Evolutionary conservation across 2,888 invertebrate genomes (phyloP), one percentile per base, ranked within the genome.

Genomic region (Drosophila ezoana): DNA sequence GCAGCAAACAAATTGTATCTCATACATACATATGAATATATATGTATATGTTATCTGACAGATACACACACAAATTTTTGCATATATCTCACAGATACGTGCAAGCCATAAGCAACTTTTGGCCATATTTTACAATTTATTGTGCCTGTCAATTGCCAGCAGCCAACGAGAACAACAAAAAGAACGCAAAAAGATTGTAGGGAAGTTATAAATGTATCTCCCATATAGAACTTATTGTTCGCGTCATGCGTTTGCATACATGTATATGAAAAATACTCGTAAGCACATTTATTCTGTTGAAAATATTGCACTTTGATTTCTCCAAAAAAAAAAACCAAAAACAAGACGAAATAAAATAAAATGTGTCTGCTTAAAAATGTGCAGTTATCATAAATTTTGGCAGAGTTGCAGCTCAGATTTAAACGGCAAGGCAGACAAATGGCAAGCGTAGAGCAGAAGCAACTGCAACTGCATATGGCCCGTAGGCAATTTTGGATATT

Each of bases 101-200:
- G 71, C 68, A 20, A 13, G 63, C 49, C 60, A 81, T 72, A 79
- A 81, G 69, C 65, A 52, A 70, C 67, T 82, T 80, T 80, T 74
- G 75, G 66, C 70, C 82, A 89, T 85, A 87, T 85, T 77, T 89
- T 59, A 85, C 72, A 85, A 85, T 89, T 89, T 85, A 87, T 85
- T 85, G 72, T 73, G 80, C 70, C 77, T 85, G 84, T 89, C 84
- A 89, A 89, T 89, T 85, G 87, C 85, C 75, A 65, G 72, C 65
- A 65, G 73, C 63, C 67, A 68, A 56, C 20, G 52, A 68, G 23
- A 61, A 63, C 14, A 18, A 63, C 32, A 16, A 54, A 8, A 44
- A 60, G 16, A 16, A 20, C n/a, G n/a, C n/a, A 43, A 43, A 43
- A 20, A 20, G 23, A 23, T 20, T 5, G n/a, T 47, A 37, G 38